phyloP scores from a whole-genome alignment of 2,797 vertebrate genomes.

The Phoeniculus purpureus region DNA sequence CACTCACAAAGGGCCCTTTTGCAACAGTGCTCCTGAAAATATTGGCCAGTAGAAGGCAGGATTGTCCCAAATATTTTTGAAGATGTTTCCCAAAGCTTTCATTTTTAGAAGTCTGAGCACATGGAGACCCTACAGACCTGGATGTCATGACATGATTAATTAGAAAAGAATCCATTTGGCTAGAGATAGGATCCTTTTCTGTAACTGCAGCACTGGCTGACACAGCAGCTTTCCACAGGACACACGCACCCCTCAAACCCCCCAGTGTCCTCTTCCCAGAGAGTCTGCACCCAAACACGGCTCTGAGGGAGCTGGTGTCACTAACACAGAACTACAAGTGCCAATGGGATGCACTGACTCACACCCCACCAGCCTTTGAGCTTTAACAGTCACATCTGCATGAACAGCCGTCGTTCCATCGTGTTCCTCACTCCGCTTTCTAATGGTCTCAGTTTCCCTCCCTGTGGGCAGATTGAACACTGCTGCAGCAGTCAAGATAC shows the following conservation, averaged over 20 bases:
- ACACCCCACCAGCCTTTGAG: accelerated
- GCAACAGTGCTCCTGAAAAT: neutral
- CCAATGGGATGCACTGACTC: accelerated
- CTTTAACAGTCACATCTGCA: neutral
- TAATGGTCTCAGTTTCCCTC: neutral
- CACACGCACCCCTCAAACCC: neutral
- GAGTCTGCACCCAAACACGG: neutral
- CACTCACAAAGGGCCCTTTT: neutral
- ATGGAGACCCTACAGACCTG: neutral
- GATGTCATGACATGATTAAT: neutral
- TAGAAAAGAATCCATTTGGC: neutral
- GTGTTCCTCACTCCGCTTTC: neutral
- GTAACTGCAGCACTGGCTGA: neutral
- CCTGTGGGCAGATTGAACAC: neutral
- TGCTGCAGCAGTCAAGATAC: slow-evolving; percentile 36
- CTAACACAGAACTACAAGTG: accelerated
- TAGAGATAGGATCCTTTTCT: neutral
- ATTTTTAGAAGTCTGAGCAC: neutral
- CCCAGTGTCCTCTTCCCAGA: neutral
- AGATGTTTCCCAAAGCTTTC: neutral
- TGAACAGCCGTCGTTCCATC: neutral
- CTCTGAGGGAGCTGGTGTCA: neutral
- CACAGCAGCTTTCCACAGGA: neutral
- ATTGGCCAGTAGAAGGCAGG: neutral
- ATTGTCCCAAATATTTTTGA: neutral